A percentile compares a stretch with the other conserved stretches of the same genome.
phyloP scores from a whole-genome alignment of 2,797 vertebrate species.

The Ceyx erithaca region DNA sequence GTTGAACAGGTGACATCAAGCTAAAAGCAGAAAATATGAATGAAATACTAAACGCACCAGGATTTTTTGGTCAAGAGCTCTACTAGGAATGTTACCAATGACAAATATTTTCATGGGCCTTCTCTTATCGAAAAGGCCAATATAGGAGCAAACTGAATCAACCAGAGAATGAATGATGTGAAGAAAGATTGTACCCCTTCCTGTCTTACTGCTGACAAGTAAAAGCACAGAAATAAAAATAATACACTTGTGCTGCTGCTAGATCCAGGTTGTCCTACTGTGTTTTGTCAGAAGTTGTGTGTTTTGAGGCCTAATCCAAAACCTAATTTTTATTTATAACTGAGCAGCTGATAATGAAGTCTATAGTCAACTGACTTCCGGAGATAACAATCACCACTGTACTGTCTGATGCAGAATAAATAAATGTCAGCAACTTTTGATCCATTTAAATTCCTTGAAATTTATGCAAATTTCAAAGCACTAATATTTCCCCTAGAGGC shows the following conservation, averaged over 20 bases:
- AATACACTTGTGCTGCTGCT: background rate
- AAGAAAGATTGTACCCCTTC: background rate
- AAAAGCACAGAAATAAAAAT: background rate
- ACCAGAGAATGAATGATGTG: background rate
- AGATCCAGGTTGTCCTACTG: background rate
- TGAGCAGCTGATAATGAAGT: background rate
- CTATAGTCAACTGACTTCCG: background rate
- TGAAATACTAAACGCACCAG: background rate
- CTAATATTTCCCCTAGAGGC: background rate
- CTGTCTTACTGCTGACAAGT: background rate
- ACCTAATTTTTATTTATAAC: background rate
- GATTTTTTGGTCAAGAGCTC: background rate
- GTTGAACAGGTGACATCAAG: background rate
- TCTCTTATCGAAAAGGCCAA: background rate
- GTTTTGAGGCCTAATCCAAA: background rate
- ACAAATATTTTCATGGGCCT: background rate
- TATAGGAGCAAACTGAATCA: background rate
- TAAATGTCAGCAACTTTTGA: background rate
- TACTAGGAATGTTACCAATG: background rate
- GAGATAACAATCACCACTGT: background rate
- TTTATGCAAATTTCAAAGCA: background rate
- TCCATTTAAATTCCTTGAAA: slow-evolving; percentile 31
- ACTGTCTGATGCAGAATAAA: background rate
- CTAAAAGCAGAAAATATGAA: background rate
- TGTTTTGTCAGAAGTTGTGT: background rate